Base-by-base conservation (phyloP, 2,888 invertebrate species). In the Drosophila suboccidentalis region DNA sequence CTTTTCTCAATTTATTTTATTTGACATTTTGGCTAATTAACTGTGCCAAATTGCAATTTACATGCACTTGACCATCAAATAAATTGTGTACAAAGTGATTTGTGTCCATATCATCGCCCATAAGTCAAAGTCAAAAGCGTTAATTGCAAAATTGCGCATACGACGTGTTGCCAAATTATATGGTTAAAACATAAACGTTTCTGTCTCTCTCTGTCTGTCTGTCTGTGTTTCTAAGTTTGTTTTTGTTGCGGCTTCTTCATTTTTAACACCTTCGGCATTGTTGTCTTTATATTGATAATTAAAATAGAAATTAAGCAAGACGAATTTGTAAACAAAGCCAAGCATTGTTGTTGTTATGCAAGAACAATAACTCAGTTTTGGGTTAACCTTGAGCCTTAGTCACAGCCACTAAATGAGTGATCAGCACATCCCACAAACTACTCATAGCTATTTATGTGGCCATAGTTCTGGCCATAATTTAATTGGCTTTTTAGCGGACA, bases 131-230 rank as follows among this genome's bases (percentile, higher is more conserved):
- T 75, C 71, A 80, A 75, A 63, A 60, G 36, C 59, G 46, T 69
- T 50, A 55, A 51, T 39, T 64, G 54, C 47, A 29, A 61, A 68
- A 78, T 74, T 83, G 60, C 73, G 64, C 69, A 78, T 81, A 74
- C 74, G 74, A 68, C 74, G 71, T 57, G 59, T 80, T 61, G 78
- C 72, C 80, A 78, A 87, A 84, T 80, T 73, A 80, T 70, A 64
- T 70, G 61, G 57, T 22, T 53, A 39, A 58, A 64, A 46, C 59
- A 53, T 58, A 54, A 54, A 50, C 70, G 65, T 50, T 50, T 13
- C 34, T 55, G 17, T 19, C 17, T 39, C 41, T 8, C 32, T 32
- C 29, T 39, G 1, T 39, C 17, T 39, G 19, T 61, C 38, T 39
- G 10, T 26, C 39, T 36, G 29, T 32, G n/a, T 32, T 22, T 60